A percentile compares a stretch with the other conserved stretches of the same genome.
phyloP scores from a whole-genome alignment of 2,888 invertebrate genomes.

The Cataglyphis cursor region DNA sequence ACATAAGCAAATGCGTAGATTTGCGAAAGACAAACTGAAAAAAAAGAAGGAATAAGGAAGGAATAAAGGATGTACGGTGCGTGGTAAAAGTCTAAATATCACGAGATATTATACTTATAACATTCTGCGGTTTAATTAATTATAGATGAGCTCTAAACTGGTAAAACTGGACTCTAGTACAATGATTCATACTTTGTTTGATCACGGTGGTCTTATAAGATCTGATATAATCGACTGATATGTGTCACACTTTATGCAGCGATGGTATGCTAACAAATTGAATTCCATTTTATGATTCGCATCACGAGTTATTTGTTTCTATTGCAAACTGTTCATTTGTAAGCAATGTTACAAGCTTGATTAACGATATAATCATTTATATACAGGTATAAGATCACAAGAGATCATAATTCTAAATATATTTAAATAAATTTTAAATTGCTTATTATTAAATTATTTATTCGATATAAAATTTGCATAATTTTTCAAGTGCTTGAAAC shows the following conservation, averaged over 20 bases:
- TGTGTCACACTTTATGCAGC: slow-evolving; percentile 12
- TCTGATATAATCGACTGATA: slow-evolving; percentile 18
- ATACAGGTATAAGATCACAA: neutral
- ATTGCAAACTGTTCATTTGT: slow-evolving; percentile 24
- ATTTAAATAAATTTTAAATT: neutral
- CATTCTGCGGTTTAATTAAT: slow-evolving; percentile 50
- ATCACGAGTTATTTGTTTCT: slow-evolving; percentile 37
- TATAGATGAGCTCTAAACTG: neutral
- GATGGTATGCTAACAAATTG: slow-evolving; percentile 53
- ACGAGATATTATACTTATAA: neutral
- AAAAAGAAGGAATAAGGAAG: too few relatives aligned
- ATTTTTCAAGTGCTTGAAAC: neutral
- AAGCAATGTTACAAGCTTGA: neutral
- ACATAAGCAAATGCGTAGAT: neutral
- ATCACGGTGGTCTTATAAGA: slow-evolving; percentile 19
- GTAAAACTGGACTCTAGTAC: neutral
- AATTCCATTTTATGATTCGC: slow-evolving; percentile 44
- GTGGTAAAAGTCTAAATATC: slow-evolving; percentile 23
- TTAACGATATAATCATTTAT: neutral
- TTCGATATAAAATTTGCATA: neutral
- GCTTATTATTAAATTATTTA: slow-evolving; percentile 19
- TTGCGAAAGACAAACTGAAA: neutral
- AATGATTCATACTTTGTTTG: slow-evolving; percentile 57
- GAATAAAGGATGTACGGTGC: neutral
- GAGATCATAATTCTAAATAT: neutral